Evolutionary conservation across 2,888 invertebrate species (phyloP), one percentile per base, ranked within the genome.

Genomic region (Aspidapion aeneum): DNA sequence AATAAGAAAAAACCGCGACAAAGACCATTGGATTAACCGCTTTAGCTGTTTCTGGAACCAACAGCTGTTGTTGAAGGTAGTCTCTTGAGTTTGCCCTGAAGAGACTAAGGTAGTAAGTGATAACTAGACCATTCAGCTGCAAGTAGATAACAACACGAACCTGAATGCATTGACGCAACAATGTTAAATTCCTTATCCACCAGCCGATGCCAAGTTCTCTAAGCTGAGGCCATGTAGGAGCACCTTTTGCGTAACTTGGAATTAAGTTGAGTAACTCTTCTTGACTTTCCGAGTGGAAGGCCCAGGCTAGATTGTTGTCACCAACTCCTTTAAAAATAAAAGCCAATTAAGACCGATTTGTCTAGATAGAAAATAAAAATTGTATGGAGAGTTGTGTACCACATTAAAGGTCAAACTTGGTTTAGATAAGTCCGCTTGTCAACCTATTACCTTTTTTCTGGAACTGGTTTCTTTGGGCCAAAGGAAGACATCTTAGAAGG

Each of bases 281-380:
- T 77, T 97, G 96, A 18, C 96, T 93, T 80, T 99, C 98, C 0
- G 98, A 98, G 80, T 99, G 99, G 81, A 95, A 98, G 0, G 98
- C 99, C 99, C 99, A 99, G 1, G 97, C 97, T 18, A 98, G 85
- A 80, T 97, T 95, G 71, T 96, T 91, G 9, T 90, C 91, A 48
- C 91, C 91, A 1, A 94, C 90, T 19, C 95, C 97, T 35, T n/a
- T n/a, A n/a, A n/a, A n/a, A 12, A 48, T 48, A 9, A 48, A 48
- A 48, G 9, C n/a, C n/a, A n/a, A n/a, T n/a, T n/a, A n/a, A n/a
- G n/a, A n/a, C n/a, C n/a, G n/a, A n/a, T n/a, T n/a, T n/a, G n/a
- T n/a, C n/a, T n/a, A n/a, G n/a, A n/a, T n/a, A n/a, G n/a, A n/a
- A n/a, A n/a, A n/a, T n/a, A n/a, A n/a, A n/a, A n/a, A n/a, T n/a